Evolutionary conservation across 2,888 invertebrate genomes (phyloP).

Genomic region (Ferrisia virgata): DNA sequence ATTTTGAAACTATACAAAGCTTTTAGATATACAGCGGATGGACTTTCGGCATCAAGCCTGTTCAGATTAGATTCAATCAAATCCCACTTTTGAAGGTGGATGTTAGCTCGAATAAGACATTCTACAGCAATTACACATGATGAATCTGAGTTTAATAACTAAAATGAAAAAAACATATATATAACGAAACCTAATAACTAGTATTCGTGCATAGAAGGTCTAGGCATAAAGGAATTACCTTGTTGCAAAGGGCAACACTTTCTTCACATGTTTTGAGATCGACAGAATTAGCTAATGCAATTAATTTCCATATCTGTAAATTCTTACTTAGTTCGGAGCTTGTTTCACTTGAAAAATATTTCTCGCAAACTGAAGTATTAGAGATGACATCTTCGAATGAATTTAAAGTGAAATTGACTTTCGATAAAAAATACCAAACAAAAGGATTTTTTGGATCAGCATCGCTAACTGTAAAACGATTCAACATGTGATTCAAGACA

Average conservation of each 20-base stretch:
- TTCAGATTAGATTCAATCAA: neutral
- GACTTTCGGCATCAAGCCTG: neutral
- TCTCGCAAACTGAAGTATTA: slow-evolving; percentile 53
- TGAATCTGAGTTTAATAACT: neutral
- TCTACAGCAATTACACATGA: neutral
- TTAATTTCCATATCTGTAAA: slow-evolving; percentile 53
- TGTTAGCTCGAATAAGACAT: neutral
- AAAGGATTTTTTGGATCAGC: slow-evolving; percentile 50
- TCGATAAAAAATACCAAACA: slow-evolving; percentile 57
- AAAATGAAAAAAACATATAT: neutral
- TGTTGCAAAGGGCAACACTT: slow-evolving; percentile 53
- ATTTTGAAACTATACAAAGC: neutral
- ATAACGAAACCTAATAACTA: neutral
- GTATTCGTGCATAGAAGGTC: neutral
- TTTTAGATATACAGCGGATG: neutral
- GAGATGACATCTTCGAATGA: slow-evolving; percentile 58
- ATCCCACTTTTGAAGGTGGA: slow-evolving; percentile 3
- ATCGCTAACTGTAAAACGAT: neutral
- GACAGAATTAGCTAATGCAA: slow-evolving; percentile 55
- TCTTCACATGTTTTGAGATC: slow-evolving; percentile 59
- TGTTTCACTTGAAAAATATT: slow-evolving; percentile 51
- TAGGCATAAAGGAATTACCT: slow-evolving; percentile 29
- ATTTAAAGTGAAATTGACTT: slow-evolving; percentile 56
- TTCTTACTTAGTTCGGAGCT: neutral
- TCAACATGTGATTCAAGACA: neutral